These are phyloP conservation scores for Melipona bicolor DNA, from an alignment of 2,888 invertebrate species.

Conservation along the genomic window DNA sequence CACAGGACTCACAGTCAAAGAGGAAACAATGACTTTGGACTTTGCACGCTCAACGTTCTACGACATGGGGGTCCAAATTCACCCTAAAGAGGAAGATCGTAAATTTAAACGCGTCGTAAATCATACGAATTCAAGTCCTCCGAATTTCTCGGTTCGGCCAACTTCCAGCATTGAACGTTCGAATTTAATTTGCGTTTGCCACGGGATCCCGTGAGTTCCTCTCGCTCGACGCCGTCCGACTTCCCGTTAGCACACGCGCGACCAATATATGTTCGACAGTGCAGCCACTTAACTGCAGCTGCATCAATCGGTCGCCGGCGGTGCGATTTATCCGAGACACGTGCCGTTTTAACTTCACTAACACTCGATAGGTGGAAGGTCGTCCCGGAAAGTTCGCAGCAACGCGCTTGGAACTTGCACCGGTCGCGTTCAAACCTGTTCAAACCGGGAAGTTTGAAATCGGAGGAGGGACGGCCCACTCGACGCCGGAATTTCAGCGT, in stretches of 20 bases:
- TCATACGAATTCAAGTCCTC: too few species aligned
- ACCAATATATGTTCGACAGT: not conserved
- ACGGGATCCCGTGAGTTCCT: not conserved
- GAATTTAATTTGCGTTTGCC: not conserved
- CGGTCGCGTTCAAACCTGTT: constrained; percentile 21
- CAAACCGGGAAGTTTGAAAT: constrained; percentile 28
- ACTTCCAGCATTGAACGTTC: not conserved
- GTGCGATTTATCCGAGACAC: constrained; percentile 42
- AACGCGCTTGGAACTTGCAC: not conserved
- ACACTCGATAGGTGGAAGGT: constrained; percentile 25
- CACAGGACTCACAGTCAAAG: too few species aligned
- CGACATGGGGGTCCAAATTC: too few species aligned
- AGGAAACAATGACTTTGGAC: too few species aligned
- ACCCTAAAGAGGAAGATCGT: too few species aligned
- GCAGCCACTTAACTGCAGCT: constrained; percentile 1
- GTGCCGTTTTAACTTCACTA: constrained; percentile 39
- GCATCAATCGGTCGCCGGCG: constrained; percentile 24
- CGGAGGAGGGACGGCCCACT: constrained; percentile 4
- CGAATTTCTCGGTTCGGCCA: not conserved
- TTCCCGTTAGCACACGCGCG: not conserved
- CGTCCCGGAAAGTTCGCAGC: constrained; percentile 27
- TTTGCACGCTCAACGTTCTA: too few species aligned
- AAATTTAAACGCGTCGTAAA: too few species aligned
- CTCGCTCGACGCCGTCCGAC: not conserved
- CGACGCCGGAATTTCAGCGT: constrained; percentile 25